Percentiles rank a stretch among this genome's conserved stretches.
phyloP scores from a whole-genome alignment of 2,113 vertebrate genomes.

The Casuarius casuarius region DNA sequence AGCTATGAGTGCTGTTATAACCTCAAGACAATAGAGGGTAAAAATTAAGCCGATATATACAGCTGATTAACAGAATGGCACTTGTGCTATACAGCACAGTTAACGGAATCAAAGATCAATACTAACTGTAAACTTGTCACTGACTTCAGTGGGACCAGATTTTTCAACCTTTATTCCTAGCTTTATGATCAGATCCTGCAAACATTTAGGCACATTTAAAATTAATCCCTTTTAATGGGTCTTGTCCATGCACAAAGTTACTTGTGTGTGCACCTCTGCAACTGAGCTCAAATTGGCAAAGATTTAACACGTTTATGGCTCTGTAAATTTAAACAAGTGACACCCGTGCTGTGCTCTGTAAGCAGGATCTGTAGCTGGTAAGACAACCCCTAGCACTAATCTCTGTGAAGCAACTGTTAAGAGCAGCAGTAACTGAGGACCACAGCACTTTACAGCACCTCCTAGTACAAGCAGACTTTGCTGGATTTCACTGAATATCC shows the following conservation, averaged over 20 bases:
- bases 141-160: background rate
- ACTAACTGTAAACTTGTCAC: background rate
- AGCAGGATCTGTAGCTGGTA: rapidly evolving
- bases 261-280: background rate
- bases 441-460: background rate
- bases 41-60: background rate
- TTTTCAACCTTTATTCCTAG: background rate
- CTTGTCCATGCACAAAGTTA: background rate
- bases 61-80: background rate
- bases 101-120: background rate
- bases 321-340: background rate
- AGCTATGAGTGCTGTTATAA: background rate
- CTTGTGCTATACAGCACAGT: background rate
- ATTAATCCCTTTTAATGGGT: background rate
- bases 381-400: background rate
- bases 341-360: background rate
- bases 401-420: background rate
- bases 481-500: background rate
- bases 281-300: background rate
- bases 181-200: background rate
- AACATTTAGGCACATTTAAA: rapidly evolving
- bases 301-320: background rate
- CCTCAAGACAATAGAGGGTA: background rate
- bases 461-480: background rate
- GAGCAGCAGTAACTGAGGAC: background rate